These are phyloP conservation scores for Gorsachius magnificus DNA, from an alignment of 2,797 vertebrate genomes.

Conservation along the genomic window DNA sequence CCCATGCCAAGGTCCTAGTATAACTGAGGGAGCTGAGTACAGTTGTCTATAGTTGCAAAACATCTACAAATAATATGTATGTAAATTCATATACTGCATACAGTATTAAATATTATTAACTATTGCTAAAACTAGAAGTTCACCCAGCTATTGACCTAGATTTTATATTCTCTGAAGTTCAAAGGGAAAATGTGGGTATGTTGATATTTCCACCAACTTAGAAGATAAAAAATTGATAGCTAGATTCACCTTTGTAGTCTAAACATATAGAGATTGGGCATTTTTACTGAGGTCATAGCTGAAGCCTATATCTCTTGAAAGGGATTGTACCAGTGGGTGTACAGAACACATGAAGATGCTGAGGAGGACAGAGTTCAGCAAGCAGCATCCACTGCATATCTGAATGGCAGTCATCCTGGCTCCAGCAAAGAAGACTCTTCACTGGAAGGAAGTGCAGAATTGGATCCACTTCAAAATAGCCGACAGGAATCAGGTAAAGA, in stretches of 20 bases:
- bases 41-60: neutral
- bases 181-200: neutral
- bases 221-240: neutral
- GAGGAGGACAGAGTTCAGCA: slow-evolving; percentile 80
- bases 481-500: slow-evolving; percentile 84
- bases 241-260: neutral
- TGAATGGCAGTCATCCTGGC: slow-evolving; percentile 35
- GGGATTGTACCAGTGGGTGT: slow-evolving; percentile 90
- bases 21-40: neutral
- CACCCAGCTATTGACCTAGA: neutral
- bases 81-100: neutral
- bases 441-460: slow-evolving; percentile 75
- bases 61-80: neutral
- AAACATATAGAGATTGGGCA: neutral
- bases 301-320: slow-evolving; percentile 47
- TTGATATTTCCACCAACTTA: neutral
- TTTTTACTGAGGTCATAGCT: neutral
- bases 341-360: slow-evolving; percentile 90
- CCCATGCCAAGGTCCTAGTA: neutral
- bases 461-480: slow-evolving; percentile 65
- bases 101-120: neutral
- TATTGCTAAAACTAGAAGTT: neutral
- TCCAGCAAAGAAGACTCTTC: slow-evolving; percentile 10
- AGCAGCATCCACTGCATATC: slow-evolving; percentile 51
- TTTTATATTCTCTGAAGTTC: neutral